These are phyloP conservation scores for Drosophila sproati DNA, from an alignment of 1,140 invertebrate species.

Conservation along the genomic window DNA sequence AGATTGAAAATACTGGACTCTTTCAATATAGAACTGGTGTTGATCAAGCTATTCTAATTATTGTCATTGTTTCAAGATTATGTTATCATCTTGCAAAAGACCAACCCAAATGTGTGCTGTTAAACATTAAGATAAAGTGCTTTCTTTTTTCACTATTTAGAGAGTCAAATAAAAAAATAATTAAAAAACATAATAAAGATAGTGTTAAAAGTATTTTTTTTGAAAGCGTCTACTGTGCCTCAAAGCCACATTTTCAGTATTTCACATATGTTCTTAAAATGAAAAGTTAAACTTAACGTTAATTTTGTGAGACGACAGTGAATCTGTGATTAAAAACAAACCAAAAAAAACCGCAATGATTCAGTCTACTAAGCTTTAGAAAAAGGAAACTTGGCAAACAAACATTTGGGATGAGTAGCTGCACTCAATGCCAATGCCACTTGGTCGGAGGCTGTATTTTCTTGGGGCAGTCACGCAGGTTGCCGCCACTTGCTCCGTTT, in stretches of 20 bases:
- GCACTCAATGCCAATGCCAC: conserved; percentile 25
- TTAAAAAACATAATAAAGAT: neutral
- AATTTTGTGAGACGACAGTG: conserved; percentile 60
- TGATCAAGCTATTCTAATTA: too few species aligned
- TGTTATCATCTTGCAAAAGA: too few species aligned
- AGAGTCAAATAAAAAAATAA: neutral
- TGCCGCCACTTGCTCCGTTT: conserved; percentile 32
- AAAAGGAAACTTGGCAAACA: conserved; percentile 30
- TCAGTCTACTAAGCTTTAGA: conserved; percentile 65
- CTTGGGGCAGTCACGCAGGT: conserved; percentile 59
- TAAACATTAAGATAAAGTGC: too few species aligned
- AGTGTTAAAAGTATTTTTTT: neutral
- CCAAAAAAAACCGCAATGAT: conserved; percentile 41
- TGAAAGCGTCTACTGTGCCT: conserved; percentile 3
- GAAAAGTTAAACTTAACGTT: conserved; percentile 55
- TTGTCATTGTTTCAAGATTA: too few species aligned
- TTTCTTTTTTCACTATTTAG: too few species aligned
- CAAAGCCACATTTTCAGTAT: neutral
- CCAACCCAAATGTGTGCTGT: too few species aligned
- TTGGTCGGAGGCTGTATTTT: neutral
- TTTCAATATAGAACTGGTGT: too few species aligned
- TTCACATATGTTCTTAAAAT: conserved; percentile 44
- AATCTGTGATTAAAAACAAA: conserved; percentile 50
- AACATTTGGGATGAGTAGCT: conserved; percentile 21
- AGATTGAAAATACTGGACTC: too few species aligned